Percentiles rank a stretch among this genome's conserved stretches.
These are phyloP conservation scores for Cotesia vestalis DNA, from an alignment of 1,140 invertebrate species.

Conservation along the genomic window DNA sequence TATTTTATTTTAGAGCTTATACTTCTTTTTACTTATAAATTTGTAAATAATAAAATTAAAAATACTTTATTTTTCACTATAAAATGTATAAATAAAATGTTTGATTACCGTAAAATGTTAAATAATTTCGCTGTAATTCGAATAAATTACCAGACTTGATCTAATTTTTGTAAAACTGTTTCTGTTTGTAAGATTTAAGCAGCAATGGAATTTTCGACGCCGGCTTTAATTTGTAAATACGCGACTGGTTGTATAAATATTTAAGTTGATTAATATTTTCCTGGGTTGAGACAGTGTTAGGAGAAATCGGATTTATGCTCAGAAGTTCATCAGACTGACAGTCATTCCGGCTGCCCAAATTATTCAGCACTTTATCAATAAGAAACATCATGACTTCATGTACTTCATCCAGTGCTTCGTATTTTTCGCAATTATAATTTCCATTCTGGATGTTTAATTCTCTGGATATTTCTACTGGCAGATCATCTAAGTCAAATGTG, in stretches of 20 bases:
- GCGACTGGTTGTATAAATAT: constrained; percentile 11
- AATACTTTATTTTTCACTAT: constrained; percentile 6
- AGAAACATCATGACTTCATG: neutral
- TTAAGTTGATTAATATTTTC: neutral
- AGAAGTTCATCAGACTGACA: too few relatives aligned
- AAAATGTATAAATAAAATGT: neutral
- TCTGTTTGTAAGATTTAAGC: too few relatives aligned
- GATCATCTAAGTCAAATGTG: neutral
- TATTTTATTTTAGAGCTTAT: too few relatives aligned
- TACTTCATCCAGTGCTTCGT: neutral
- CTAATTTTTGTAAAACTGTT: too few relatives aligned
- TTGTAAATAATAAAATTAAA: constrained; percentile 5
- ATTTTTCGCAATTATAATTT: neutral
- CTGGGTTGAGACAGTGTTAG: too few relatives aligned
- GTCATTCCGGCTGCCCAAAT: neutral
- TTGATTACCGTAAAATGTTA: neutral
- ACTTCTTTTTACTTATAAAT: neutral
- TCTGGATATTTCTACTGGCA: neutral
- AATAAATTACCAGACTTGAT: too few relatives aligned
- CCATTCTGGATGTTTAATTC: neutral
- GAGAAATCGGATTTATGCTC: too few relatives aligned
- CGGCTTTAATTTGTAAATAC: neutral
- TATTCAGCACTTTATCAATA: neutral
- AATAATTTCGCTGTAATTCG: neutral
- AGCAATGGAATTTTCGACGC: neutral